Conservation (phyloP, 1,140 invertebrate species). For the Zaprionus gabonicus region DNA sequence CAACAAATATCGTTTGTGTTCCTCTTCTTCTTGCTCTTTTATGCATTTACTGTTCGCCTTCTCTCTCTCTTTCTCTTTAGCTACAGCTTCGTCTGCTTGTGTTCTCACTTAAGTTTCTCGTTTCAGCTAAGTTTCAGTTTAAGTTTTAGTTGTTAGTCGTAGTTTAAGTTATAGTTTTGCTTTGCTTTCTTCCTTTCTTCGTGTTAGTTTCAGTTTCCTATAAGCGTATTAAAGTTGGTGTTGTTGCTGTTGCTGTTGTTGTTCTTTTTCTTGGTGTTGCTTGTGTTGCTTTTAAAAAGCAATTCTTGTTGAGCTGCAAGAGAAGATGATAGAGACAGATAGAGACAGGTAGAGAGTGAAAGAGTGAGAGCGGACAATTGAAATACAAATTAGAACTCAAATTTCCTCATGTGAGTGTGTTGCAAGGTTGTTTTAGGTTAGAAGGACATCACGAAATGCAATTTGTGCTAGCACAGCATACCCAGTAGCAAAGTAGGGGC, state of each 20-base stretch:
- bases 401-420: background rate
- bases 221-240: conserved; percentile 41
- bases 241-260: conserved; percentile 31
- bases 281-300: conserved; percentile 10
- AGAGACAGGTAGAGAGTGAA: background rate
- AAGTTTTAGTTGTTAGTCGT: conserved; percentile 7
- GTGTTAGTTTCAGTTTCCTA: conserved; percentile 33
- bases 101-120: conserved; percentile 8
- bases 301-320: conserved; percentile 34
- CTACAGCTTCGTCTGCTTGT: conserved; percentile 2
- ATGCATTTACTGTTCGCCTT: background rate
- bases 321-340: background rate
- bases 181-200: conserved; percentile 3
- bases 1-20: background rate
- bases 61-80: background rate
- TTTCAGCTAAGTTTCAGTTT: conserved; percentile 15
- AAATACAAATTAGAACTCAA: conserved; percentile 22
- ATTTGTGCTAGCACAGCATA: background rate
- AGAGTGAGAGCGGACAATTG: background rate
- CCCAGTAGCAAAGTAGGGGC: background rate
- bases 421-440: conserved; percentile 12
- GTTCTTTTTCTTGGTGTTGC: conserved; percentile 2
- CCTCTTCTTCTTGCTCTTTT: background rate
- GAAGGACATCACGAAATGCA: background rate
- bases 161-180: conserved; percentile 5